phyloP scores from a whole-genome alignment of 1,140 invertebrate genomes.

The Vanessa atalanta region DNA sequence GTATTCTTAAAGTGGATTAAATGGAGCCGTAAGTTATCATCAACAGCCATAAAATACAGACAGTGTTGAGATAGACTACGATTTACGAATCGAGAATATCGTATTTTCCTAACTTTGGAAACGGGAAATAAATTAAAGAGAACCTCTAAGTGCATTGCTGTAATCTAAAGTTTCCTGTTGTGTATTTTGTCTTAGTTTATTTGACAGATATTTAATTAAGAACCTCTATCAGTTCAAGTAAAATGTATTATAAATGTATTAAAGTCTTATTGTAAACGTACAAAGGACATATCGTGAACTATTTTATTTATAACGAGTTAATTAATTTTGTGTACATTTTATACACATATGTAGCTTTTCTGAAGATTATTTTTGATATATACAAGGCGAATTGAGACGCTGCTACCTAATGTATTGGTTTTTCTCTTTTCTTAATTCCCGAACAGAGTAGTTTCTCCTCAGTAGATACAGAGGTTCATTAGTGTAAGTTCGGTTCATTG shows the following conservation, averaged over 20 bases:
- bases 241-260: not conserved
- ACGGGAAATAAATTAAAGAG: conserved; percentile 42
- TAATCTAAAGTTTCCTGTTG: conserved; percentile 32
- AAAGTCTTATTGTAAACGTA: too few relatives aligned
- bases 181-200: conserved; percentile 9
- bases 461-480: conserved; percentile 43
- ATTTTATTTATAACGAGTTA: too few relatives aligned
- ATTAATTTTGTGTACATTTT: not conserved
- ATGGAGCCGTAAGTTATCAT: conserved; percentile 60
- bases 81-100: conserved; percentile 51
- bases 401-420: conserved; percentile 25
- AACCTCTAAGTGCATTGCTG: conserved; percentile 41
- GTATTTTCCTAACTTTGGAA: conserved; percentile 35
- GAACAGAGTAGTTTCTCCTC: conserved; percentile 38
- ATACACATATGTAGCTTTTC: not conserved
- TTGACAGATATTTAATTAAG: conserved; percentile 6
- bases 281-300: too few relatives aligned
- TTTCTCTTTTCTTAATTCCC: conserved; percentile 38
- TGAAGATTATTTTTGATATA: not conserved
- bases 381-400: conserved; percentile 3
- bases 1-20: conserved; percentile 58
- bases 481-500: conserved; percentile 47
- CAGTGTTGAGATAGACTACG: conserved; percentile 54
- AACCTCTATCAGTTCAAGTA: not conserved
- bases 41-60: conserved; percentile 59